Evolutionary conservation across 2,113 vertebrate genomes (phyloP).

Genomic region (Aleadryas rufinucha): DNA sequence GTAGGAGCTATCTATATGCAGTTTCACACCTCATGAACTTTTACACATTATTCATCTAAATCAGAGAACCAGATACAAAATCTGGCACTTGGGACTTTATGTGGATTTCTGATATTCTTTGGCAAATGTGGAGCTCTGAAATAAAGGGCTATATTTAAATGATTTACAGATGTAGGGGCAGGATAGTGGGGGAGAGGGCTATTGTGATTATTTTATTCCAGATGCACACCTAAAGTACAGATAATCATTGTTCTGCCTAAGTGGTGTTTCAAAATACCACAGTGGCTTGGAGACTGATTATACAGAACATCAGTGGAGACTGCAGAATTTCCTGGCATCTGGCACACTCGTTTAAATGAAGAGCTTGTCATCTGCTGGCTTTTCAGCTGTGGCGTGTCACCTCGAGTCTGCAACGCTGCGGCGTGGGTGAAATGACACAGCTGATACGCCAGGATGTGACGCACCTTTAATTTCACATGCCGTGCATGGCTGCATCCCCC

Average conservation of each 20-base stretch:
- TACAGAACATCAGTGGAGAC: not conserved
- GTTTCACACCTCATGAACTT: conserved; percentile 68
- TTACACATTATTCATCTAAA: conserved; percentile 58
- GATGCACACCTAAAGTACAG: not conserved
- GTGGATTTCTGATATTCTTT: conserved; percentile 16
- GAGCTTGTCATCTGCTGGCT: conserved; percentile 26
- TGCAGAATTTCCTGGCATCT: conserved; percentile 48
- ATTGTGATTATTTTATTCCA: not conserved
- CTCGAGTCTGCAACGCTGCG: not conserved
- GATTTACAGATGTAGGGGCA: not conserved
- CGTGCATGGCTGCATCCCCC: not conserved
- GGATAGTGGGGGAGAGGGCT: not conserved
- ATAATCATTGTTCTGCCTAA: conserved; percentile 3
- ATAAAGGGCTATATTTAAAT: conserved; percentile 12
- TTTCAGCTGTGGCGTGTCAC: not conserved
- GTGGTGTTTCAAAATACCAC: not conserved
- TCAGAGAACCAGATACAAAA: conserved; percentile 50
- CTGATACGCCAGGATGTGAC: not conserved
- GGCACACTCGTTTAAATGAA: not conserved
- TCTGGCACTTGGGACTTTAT: conserved; percentile 25
- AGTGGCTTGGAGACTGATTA: not conserved
- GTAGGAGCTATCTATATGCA: conserved; percentile 47
- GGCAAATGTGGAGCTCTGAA: not conserved
- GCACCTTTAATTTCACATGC: not conserved
- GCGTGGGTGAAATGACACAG: not conserved